Evolutionary conservation across 2,113 vertebrate genomes (phyloP).

Genomic region (Hystrix brachyura): DNA sequence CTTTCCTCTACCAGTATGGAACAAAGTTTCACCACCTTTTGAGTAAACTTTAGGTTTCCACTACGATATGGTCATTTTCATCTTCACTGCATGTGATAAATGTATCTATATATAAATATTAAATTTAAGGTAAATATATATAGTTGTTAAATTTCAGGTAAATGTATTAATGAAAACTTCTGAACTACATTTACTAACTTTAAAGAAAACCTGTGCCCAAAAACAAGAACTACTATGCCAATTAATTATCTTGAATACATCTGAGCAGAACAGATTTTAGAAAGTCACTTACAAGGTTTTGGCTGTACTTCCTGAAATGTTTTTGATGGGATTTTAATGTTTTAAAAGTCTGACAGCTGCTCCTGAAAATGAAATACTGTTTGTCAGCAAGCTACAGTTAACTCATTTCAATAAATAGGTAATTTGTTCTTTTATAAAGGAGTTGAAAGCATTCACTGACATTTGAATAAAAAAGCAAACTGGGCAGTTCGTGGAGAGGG

Average conservation of each 20-base stretch:
- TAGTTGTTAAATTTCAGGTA: slow-evolving; percentile 35
- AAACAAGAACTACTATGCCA: slow-evolving; percentile 45
- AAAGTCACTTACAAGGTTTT: slow-evolving; percentile 74
- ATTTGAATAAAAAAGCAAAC: slow-evolving; percentile 64
- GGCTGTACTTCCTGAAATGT: slow-evolving; percentile 74
- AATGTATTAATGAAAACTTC: slow-evolving; percentile 27
- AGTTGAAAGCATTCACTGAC: slow-evolving; percentile 72
- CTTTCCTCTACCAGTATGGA: background rate
- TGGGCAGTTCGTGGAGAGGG: background rate
- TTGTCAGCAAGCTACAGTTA: slow-evolving; percentile 81
- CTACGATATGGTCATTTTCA: background rate
- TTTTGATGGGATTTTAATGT: slow-evolving; percentile 79
- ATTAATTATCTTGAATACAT: slow-evolving; percentile 72
- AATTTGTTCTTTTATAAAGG: slow-evolving; percentile 72
- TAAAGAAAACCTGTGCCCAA: background rate
- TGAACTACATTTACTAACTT: slow-evolving; percentile 46
- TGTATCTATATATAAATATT: background rate
- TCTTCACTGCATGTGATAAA: background rate
- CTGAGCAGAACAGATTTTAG: slow-evolving; percentile 74
- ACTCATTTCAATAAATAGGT: slow-evolving; percentile 78
- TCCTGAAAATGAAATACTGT: slow-evolving; percentile 78
- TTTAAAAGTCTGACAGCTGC: slow-evolving; percentile 80
- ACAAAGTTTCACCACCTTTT: background rate
- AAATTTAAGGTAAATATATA: background rate
- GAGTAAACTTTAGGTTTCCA: background rate